Base-by-base conservation (phyloP, 2,113 vertebrate genomes). In the Alethe diademata region DNA sequence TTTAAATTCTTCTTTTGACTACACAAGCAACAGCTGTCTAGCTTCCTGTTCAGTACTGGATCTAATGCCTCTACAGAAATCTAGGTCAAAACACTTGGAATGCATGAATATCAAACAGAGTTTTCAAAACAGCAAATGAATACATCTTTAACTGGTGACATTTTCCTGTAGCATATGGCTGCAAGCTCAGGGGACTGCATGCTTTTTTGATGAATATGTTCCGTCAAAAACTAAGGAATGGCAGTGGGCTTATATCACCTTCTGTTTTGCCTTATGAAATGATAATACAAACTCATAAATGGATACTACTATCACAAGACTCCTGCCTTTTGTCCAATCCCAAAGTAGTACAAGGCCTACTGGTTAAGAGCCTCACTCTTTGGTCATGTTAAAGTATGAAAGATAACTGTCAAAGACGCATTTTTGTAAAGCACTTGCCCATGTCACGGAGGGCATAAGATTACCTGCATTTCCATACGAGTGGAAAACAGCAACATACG, bases 111-210 rank as follows among this genome's bases (percentile, higher is more conserved):
- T 99, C 98, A 99, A 99, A 99, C 98, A 98, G 97, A 98, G 98
- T 98, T 98, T 98, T 99, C 98, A 98, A 98, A 98, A 98, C 98
- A 97, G 98, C 98, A 98, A 99, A 99, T 99, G 98, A 99, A 98
- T 99, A 98, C 98, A 98, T 99, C 98, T 99, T 99, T 99, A 98
- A 98, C 98, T 98, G 98, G 98, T 99, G 99, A 99, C 99, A 99
- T 99, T 99, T 99, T 99, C 98, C 98, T 97, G 97, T 93, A 98
- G 98, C 99, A 99, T 99, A 99, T 99, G 99, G 99, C 98, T 98
- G 98, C 87, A 97, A 97, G 98, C 99, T 99, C 99, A 99, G 98
- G 99, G 99, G 98, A 99, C 98, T 98, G 98, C 97, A 98, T 97
- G 97, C 97, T 99, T 99, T 98, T 99, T 99, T 99, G 99, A 99